Evolutionary conservation across 1,140 invertebrate genomes (phyloP).

Genomic region (Pomacea maculata): DNA sequence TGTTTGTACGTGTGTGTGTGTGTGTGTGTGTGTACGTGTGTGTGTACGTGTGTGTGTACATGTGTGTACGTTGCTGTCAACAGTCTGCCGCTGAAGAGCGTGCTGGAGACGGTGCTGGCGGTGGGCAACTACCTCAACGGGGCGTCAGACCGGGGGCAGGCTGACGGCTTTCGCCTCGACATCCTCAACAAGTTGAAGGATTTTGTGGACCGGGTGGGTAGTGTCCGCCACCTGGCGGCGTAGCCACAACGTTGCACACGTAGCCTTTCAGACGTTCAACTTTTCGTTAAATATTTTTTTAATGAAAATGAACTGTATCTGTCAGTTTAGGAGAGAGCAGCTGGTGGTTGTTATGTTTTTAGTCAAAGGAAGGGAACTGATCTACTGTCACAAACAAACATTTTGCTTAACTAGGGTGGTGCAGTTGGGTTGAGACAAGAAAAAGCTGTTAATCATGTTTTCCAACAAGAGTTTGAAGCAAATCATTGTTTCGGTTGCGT

Average conservation of each 20-base stretch:
- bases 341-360: not conserved
- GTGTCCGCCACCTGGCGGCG: not conserved
- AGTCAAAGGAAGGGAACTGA: too few relatives aligned
- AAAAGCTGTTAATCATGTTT: too few relatives aligned
- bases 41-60: too few relatives aligned
- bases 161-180: conserved; percentile 66
- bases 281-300: not conserved
- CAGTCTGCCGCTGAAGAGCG: conserved; percentile 77
- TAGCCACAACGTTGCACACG: not conserved
- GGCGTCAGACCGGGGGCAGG: conserved; percentile 88
- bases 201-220: conserved; percentile 51
- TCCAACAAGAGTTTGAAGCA: too few relatives aligned
- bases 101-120: conserved; percentile 90
- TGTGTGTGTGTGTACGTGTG: too few relatives aligned
- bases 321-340: not conserved
- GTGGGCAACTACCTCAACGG: conserved; percentile 90
- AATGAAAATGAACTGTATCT: not conserved
- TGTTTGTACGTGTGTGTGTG: too few relatives aligned
- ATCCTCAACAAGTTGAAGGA: conserved; percentile 60
- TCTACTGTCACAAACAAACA: too few relatives aligned
- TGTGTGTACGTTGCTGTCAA: not conserved
- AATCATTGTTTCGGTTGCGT: too few relatives aligned
- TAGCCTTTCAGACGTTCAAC: not conserved
- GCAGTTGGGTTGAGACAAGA: too few relatives aligned
- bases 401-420: too few relatives aligned